These are phyloP conservation scores for Halcyon senegalensis DNA, from an alignment of 2,113 vertebrate species.

Conservation along the genomic window DNA sequence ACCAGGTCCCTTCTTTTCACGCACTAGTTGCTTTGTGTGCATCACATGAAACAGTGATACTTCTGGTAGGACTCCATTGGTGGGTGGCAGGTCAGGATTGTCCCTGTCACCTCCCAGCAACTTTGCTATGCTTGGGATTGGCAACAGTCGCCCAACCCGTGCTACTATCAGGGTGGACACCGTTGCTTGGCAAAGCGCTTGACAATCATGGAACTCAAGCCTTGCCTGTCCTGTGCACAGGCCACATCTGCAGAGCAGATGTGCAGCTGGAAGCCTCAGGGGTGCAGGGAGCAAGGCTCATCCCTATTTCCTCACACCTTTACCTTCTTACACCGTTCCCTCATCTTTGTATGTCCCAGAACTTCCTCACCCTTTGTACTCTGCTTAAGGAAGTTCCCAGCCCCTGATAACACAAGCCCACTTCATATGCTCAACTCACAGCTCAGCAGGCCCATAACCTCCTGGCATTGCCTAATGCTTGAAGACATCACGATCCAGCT, in stretches of 20 bases:
- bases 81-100: not conserved
- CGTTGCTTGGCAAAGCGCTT: accelerated
- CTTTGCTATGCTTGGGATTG: not conserved
- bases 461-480: not conserved
- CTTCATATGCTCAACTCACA: not conserved
- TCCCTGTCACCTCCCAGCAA: not conserved
- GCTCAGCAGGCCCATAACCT: not conserved
- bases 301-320: not conserved
- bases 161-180: not conserved
- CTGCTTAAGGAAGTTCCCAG: not conserved
- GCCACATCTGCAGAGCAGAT: not conserved
- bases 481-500: not conserved
- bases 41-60: not conserved
- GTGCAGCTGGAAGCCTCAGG: not conserved
- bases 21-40: not conserved
- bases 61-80: not conserved
- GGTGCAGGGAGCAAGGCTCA: not conserved
- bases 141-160: not conserved
- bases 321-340: not conserved
- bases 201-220: not conserved
- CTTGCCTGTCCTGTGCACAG: not conserved
- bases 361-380: accelerated
- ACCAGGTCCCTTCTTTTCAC: not conserved
- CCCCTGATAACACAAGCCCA: not conserved
- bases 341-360: not conserved